Evolutionary conservation across 2,113 vertebrate species (phyloP), one percentile per base, ranked within the genome.

Genomic region (Python bivittatus): DNA sequence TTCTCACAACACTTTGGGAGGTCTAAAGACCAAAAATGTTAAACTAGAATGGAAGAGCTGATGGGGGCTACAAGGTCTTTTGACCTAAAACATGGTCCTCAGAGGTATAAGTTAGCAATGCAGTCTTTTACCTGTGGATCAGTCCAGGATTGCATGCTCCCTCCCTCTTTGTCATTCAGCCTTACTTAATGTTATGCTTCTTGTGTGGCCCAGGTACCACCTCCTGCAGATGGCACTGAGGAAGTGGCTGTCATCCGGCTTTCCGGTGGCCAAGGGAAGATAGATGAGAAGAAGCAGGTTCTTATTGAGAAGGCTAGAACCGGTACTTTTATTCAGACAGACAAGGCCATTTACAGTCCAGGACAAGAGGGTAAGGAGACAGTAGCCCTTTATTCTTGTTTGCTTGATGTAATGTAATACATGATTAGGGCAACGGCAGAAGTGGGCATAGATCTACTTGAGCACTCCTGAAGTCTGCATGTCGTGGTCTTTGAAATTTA

Each of bases 261-360:
- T 10, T 93, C 58, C 0, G 94, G 53, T 54, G 60, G 5, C 7
- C 79, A 93, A 88, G 86, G 89, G 6, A 38, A 4, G 27, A 90
- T 95, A 88, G 48, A 88, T 6, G 93, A 95, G 86, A 94, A 92
- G 83, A 96, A 95, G 88, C 79, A 84, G 0, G 89, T 95, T 86
- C 88, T 96, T 1, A 96, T 95, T 64, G 84, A 92, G 87, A 96
- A 56, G 84, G 64, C 90, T 53, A 17, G 17, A 25, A 93, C 38
- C 9, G 85, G 95, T 6, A 60, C 90, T 1, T 95, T 93, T 86
- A 53, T 96, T 27, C 95, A 96, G 89, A 96, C 91, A 2, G 95
- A 95, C 86, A 93, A 96, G 86, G 85, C 94, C 1, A 0, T 94
- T 58, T 94, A 95, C 12, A 83, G 22, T 8, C 90, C 93, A 2